These are phyloP conservation scores for Sebastes schlegelii DNA, from an alignment of 2,113 vertebrate species.

Conservation along the genomic window DNA sequence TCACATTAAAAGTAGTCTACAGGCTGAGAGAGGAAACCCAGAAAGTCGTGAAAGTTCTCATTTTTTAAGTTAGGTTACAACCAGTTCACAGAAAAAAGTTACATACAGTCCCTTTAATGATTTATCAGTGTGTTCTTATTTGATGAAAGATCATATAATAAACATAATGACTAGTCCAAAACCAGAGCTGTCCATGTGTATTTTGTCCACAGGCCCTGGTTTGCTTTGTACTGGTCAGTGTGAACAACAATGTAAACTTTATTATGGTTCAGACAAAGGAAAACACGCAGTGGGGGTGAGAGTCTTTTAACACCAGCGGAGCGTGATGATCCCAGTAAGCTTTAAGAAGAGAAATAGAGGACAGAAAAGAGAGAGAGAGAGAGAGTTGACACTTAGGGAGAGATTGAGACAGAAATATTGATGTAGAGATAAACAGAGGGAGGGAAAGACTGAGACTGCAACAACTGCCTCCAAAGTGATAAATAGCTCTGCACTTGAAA, in stretches of 20 bases:
- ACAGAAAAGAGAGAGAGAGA: neutral
- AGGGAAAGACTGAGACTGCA: conserved; percentile 2
- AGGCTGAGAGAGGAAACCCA: too few species aligned
- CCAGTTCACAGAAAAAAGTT: too few species aligned
- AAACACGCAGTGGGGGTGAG: neutral
- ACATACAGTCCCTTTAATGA: too few species aligned
- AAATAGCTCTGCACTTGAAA: conserved; percentile 27
- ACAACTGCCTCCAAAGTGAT: conserved; percentile 30
- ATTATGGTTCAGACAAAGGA: neutral
- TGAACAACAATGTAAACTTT: conserved; percentile 3
- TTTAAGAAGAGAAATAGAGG: conserved; percentile 8
- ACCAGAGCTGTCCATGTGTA: neutral
- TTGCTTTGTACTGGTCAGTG: neutral
- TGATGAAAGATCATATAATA: neutral
- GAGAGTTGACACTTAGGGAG: neutral
- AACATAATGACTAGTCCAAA: neutral
- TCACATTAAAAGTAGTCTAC: too few species aligned
- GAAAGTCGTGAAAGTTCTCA: too few species aligned
- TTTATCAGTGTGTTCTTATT: neutral
- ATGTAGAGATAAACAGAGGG: conserved; percentile 20
- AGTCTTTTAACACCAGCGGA: conserved; percentile 17
- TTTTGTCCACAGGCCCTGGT: neutral
- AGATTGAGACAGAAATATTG: neutral
- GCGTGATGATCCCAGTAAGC: conserved; percentile 14
- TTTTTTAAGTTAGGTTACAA: too few species aligned